Evolutionary conservation across 1,140 invertebrate genomes (phyloP), one percentile per base, ranked within the genome.

Genomic region (Drosophila dunni): DNA sequence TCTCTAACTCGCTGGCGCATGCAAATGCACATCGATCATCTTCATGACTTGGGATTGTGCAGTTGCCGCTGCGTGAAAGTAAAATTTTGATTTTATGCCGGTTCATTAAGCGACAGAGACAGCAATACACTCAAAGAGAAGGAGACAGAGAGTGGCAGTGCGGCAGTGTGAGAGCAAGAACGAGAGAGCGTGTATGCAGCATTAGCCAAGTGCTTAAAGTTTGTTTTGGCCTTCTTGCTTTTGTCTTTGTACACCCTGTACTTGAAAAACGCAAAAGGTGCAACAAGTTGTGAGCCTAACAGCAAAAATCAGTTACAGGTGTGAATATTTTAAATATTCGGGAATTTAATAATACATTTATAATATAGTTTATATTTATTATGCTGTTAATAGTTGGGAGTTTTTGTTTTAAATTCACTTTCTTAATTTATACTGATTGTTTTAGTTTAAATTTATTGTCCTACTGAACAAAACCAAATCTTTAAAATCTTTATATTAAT

Each of bases 1-100:
- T 57, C 36, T 65, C n/a, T 33, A 40, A 51, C 64, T 29, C 24
- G 3, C 24, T 29, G 24, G 24, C 46, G 82, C 70, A 88, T 88
- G 84, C 80, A 88, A 82, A 88, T 88, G 83, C 84, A 88, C 83
- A 88, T 88, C 83, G 84, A 88, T 88, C 83, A 86, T 83, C 69
- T 80, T 80, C 70, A 71, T 89, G 83, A 75, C 77, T 82, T 78
- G 75, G 51, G 63, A 78, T 86, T 86, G 78, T 81, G 63, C 75
- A 79, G 66, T 84, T 84, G 80, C 58, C 63, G 68, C 65, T 72
- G 51, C 63, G 84, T 84, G 85, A 88, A 88, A 88, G 84, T 88
- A 88, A 89, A 88, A 88, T 88, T 86, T 56, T 77, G 63, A 83
- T 88, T 82, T 75, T 69, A 64, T 66, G 78, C 70, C 79, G 71